Conservation (phyloP, 2,888 invertebrate genomes). For the Drosophila affinis region DNA sequence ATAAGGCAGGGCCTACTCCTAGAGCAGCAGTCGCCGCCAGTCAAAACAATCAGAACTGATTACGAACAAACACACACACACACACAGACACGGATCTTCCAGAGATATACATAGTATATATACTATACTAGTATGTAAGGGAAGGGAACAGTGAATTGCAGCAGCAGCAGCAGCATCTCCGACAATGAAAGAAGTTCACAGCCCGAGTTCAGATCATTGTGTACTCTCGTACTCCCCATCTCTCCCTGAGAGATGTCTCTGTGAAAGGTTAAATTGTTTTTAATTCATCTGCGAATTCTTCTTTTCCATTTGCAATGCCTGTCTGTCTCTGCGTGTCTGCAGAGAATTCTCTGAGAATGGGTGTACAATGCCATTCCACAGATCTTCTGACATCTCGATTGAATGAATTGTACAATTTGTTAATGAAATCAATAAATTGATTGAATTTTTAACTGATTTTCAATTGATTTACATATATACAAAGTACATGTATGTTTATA, state of each 20-base stretch:
- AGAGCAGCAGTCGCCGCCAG: conserved; percentile 52
- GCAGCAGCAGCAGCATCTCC: conserved; percentile 26
- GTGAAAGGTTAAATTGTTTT: conserved; percentile 79
- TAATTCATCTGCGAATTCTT: conserved; percentile 70
- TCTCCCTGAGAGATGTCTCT: conserved; percentile 21
- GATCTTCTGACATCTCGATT: conserved; percentile 5
- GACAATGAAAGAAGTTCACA: conserved; percentile 74
- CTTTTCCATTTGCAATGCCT: conserved; percentile 42
- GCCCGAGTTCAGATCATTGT: conserved; percentile 73
- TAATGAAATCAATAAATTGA: conserved; percentile 67
- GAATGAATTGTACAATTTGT: conserved; percentile 66
- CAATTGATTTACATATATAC: conserved; percentile 31
- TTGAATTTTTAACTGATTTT: conserved; percentile 37
- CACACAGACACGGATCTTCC: conserved; percentile 11
- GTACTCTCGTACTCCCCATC: conserved; percentile 37
- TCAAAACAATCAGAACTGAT: conserved; percentile 71
- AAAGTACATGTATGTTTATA: neutral
- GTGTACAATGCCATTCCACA: conserved; percentile 5
- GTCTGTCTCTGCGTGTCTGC: conserved; percentile 36
- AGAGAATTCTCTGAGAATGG: conserved; percentile 29
- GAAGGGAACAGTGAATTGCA: conserved; percentile 7
- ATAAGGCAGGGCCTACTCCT: conserved; percentile 54
- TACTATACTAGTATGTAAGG: neutral
- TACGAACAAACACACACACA: conserved; percentile 29
- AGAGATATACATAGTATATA: conserved; percentile 13